A percentile compares a stretch with the other conserved stretches of the same genome.
phyloP scores from a whole-genome alignment of 2,888 invertebrate species.

The Shargacucullia verbasci region DNA sequence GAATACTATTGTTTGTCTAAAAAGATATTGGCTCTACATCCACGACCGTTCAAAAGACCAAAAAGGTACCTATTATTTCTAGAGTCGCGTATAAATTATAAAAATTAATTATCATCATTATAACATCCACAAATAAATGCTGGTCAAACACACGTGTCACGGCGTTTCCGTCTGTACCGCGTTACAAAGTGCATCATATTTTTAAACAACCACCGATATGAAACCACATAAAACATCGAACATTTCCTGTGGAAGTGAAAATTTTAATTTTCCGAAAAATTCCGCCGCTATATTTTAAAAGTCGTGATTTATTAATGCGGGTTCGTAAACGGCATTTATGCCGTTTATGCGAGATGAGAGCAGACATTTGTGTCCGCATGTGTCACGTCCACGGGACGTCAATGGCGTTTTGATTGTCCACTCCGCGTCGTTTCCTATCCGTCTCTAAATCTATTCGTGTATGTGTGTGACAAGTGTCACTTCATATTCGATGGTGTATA shows the following conservation, averaged over 20 bases:
- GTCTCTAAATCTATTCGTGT: conserved; percentile 25
- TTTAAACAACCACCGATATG: conserved; percentile 71
- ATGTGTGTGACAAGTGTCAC: conserved; percentile 9
- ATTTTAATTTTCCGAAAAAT: conserved; percentile 79
- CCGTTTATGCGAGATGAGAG: conserved; percentile 73
- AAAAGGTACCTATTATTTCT: no score
- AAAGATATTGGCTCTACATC: no score
- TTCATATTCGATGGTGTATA: conserved; percentile 1
- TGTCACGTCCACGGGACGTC: conserved; percentile 65
- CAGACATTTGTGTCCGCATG: conserved; percentile 66
- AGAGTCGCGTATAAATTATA: no score
- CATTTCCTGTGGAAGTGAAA: conserved; percentile 76
- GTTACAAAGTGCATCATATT: conserved; percentile 72
- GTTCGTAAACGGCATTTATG: conserved; percentile 77
- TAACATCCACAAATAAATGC: conserved; percentile 38
- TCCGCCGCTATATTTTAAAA: conserved; percentile 79
- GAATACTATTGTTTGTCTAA: no score
- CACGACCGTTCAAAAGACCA: no score
- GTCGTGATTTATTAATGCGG: conserved; percentile 82
- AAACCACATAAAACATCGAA: conserved; percentile 80
- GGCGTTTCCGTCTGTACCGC: conserved; percentile 58
- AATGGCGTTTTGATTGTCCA: conserved; percentile 61
- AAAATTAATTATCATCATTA: neutral
- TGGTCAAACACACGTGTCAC: conserved; percentile 50
- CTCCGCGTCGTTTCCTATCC: conserved; percentile 33